These are phyloP conservation scores for Zaprionus vittiger DNA, from an alignment of 1,140 invertebrate species.

Conservation along the genomic window DNA sequence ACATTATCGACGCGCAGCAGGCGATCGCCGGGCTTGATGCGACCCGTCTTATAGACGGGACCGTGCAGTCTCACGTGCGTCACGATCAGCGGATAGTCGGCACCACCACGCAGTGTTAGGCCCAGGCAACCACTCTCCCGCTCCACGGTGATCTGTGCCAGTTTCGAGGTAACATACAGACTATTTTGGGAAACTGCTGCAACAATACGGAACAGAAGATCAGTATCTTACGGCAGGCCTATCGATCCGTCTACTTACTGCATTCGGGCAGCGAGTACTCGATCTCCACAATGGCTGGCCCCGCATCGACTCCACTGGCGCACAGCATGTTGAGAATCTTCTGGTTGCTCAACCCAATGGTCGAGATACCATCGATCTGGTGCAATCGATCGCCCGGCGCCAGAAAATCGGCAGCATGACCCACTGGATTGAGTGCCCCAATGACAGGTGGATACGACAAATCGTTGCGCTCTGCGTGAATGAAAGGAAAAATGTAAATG, in stretches of 20 bases:
- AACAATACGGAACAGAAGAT: conserved; percentile 1
- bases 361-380: conserved; percentile 92
- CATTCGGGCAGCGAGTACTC: conserved; percentile 92
- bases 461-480: conserved; percentile 76
- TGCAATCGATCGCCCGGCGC: conserved; percentile 91
- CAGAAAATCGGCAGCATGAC: conserved; percentile 84
- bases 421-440: conserved; percentile 78
- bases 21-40: conserved; percentile 95
- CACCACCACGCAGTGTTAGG: conserved; percentile 93
- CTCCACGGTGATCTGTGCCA: conserved; percentile 91
- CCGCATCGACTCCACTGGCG: conserved; percentile 85
- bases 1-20: conserved; percentile 94
- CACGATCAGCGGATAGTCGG: conserved; percentile 91
- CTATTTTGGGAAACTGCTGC: conserved; percentile 87
- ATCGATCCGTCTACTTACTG: conserved; percentile 86
- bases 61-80: conserved; percentile 95
- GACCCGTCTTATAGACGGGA: conserved; percentile 91
- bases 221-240: not conserved
- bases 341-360: conserved; percentile 90
- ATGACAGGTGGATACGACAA: conserved; percentile 83
- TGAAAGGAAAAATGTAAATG: not conserved
- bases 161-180: conserved; percentile 89
- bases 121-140: conserved; percentile 94
- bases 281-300: conserved; percentile 90
- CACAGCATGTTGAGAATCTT: conserved; percentile 91